Percentiles rank a stretch among this genome's conserved stretches.
Evolutionary conservation across 2,888 invertebrate species (phyloP).

Genomic region (Drosophila paramelanica): DNA sequence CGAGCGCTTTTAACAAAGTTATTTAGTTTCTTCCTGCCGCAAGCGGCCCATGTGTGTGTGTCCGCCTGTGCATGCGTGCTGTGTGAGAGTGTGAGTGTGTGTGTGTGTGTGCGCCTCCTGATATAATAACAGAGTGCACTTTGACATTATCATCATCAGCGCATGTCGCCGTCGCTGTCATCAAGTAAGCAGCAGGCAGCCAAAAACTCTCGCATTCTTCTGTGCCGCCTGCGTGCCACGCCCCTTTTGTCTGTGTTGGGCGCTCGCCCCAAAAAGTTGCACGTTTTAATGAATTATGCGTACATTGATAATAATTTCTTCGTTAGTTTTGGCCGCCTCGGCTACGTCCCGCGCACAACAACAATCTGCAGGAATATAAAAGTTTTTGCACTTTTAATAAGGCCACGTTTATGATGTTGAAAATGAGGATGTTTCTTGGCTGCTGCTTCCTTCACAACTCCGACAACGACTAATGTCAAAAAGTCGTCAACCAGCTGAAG

Average conservation of each 20-base stretch:
- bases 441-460: conserved; percentile 33
- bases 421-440: conserved; percentile 45
- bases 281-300: conserved; percentile 79
- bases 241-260: not conserved
- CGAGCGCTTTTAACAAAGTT: conserved; percentile 73
- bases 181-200: conserved; percentile 46
- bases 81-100: conserved; percentile 2
- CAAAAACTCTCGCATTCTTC: conserved; percentile 8
- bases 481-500: conserved; percentile 55
- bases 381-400: conserved; percentile 76
- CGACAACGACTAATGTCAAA: conserved; percentile 69
- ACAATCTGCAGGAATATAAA: conserved; percentile 44
- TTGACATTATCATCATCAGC: conserved; percentile 69
- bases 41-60: conserved; percentile 20
- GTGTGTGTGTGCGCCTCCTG: conserved; percentile 35
- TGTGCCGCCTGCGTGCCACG: not conserved
- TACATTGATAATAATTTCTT: conserved; percentile 80
- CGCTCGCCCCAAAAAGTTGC: conserved; percentile 56
- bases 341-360: conserved; percentile 14
- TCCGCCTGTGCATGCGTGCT: conserved; percentile 4
- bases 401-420: conserved; percentile 72
- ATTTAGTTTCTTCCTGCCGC: conserved; percentile 80
- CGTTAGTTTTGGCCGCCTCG: conserved; percentile 61
- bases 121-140: conserved; percentile 79
- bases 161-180: conserved; percentile 61